These are phyloP conservation scores for Ecliptopera silaceata DNA, from an alignment of 2,888 invertebrate genomes.

Conservation along the genomic window DNA sequence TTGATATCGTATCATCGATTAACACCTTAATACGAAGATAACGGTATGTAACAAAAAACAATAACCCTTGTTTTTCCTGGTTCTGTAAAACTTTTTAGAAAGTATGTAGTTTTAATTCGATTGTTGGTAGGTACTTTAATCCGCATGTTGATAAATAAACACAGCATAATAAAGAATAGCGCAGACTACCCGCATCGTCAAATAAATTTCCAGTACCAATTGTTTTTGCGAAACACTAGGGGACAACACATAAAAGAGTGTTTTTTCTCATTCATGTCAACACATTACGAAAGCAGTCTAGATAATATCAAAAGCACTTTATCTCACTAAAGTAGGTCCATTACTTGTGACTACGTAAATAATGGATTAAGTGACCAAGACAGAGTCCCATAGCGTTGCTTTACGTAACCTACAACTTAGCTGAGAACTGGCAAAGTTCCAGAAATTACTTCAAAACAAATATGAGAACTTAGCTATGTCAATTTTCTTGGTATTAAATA, in stretches of 20 bases:
- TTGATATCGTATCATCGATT: too few species aligned
- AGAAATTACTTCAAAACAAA: conserved; percentile 11
- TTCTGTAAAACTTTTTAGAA: too few species aligned
- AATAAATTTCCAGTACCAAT: background rate
- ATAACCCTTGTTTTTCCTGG: too few species aligned
- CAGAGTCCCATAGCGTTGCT: conserved; percentile 12
- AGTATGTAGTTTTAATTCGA: too few species aligned
- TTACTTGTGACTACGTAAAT: conserved; percentile 13
- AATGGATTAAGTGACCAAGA: conserved; percentile 11
- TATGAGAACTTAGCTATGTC: conserved; percentile 3
- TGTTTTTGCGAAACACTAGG: background rate
- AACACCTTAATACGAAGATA: too few species aligned
- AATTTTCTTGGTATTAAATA: conserved; percentile 6
- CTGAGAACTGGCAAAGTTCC: conserved; percentile 18
- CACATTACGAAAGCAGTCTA: conserved; percentile 4
- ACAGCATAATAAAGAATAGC: too few species aligned
- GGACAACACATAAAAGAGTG: background rate
- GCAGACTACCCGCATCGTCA: too few species aligned
- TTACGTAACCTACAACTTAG: conserved; percentile 17
- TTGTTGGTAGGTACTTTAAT: too few species aligned
- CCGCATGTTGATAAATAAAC: too few species aligned
- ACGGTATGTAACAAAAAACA: too few species aligned
- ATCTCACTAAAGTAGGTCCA: conserved; percentile 5
- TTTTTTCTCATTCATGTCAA: conserved; percentile 2
- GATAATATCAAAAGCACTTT: conserved; percentile 12